Conservation (phyloP, 2,113 vertebrate genomes). For the Machaerirhynchus nigripectus region DNA sequence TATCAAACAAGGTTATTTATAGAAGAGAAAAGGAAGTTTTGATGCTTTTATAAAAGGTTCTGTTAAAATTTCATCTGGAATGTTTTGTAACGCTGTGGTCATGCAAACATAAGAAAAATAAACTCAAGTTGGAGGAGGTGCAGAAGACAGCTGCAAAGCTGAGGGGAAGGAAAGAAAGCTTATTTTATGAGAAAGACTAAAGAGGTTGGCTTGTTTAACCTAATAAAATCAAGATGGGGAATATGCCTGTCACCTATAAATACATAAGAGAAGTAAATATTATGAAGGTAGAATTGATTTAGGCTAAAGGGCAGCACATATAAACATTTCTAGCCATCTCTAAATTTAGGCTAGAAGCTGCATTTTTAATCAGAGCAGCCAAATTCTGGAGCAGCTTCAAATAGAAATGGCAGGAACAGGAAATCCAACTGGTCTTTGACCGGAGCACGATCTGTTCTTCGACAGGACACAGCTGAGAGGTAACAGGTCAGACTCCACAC, state of each 20-base stretch:
- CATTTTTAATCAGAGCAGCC: constrained; percentile 20
- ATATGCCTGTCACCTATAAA: constrained; percentile 48
- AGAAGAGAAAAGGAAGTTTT: constrained; percentile 35
- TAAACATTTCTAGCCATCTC: constrained; percentile 42
- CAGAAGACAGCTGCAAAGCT: constrained; percentile 8
- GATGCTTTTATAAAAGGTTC: not conserved
- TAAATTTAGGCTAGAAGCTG: constrained; percentile 44
- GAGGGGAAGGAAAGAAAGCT: not conserved
- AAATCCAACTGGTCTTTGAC: constrained; percentile 1
- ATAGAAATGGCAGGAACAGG: not conserved
- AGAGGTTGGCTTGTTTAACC: constrained; percentile 36
- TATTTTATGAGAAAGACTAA: constrained; percentile 35
- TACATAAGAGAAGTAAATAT: constrained; percentile 58
- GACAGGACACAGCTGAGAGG: not conserved
- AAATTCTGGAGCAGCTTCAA: constrained; percentile 8
- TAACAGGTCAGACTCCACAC: not conserved
- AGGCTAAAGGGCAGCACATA: constrained; percentile 55
- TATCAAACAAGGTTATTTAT: constrained; percentile 36
- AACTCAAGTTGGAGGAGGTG: not conserved
- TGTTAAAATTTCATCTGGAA: constrained; percentile 4
- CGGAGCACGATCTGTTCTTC: not conserved
- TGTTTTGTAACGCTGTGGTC: not conserved
- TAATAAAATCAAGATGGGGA: constrained; percentile 37
- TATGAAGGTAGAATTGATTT: constrained; percentile 41
- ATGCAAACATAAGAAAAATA: constrained; percentile 25